A percentile compares a stretch with the other conserved stretches of the same genome.
Evolutionary conservation across 2,888 invertebrate species (phyloP).

Genomic region (Drosophila antonietae): DNA sequence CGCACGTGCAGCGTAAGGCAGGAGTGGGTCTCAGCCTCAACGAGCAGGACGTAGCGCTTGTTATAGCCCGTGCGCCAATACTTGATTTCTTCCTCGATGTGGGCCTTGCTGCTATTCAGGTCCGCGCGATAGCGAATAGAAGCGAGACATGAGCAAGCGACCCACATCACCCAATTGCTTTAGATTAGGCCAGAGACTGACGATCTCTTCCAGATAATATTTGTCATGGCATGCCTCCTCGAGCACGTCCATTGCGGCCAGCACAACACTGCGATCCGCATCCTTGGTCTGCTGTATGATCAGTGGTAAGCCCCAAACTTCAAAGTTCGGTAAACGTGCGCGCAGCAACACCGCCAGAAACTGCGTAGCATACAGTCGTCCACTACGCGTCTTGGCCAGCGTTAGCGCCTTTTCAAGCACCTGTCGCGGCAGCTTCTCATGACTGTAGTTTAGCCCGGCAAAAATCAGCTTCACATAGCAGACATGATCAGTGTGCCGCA

Average conservation of each 20-base stretch:
- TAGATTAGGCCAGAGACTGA: conserved; percentile 90
- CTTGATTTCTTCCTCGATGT: conserved; percentile 90
- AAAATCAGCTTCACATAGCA: conserved; percentile 97
- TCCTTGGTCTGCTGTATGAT: conserved; percentile 94
- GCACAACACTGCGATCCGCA: conserved; percentile 90
- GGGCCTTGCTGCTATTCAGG: conserved; percentile 88
- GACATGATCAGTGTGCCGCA: conserved; percentile 93
- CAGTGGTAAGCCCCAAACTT: conserved; percentile 94
- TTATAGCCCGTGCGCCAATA: conserved; percentile 92
- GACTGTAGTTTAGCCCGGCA: conserved; percentile 94
- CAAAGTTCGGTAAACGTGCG: conserved; percentile 89
- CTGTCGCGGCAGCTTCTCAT: conserved; percentile 87
- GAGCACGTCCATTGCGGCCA: conserved; percentile 92
- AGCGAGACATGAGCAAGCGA: conserved; percentile 90
- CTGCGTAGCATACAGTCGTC: conserved; percentile 94
- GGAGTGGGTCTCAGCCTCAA: conserved; percentile 95
- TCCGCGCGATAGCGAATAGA: conserved; percentile 90
- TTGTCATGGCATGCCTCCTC: conserved; percentile 97
- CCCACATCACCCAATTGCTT: conserved; percentile 91
- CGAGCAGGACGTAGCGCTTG: conserved; percentile 93
- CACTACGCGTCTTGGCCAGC: conserved; percentile 85
- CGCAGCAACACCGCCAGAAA: conserved; percentile 94
- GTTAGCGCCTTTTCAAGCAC: conserved; percentile 86
- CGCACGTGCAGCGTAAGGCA: conserved; percentile 93
- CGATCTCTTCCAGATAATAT: conserved; percentile 91